Percentiles rank a stretch among this genome's conserved stretches.
phyloP scores from a whole-genome alignment of 2,888 invertebrate species.

The Aporophyla lueneburgensis region DNA sequence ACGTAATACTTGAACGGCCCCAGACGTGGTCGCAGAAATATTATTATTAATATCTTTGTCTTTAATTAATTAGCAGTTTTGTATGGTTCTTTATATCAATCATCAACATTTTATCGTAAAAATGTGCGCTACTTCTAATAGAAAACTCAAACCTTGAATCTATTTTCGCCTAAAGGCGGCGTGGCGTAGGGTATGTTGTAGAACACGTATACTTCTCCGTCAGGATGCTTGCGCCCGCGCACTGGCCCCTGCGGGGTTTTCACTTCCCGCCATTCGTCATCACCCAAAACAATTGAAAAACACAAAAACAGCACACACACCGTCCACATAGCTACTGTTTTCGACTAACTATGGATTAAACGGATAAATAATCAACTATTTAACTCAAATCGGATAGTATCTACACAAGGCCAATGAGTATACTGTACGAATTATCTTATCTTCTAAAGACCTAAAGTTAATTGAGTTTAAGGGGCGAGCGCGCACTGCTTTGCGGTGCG shows the following conservation, averaged over 20 bases:
- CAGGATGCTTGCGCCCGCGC: constrained; percentile 69
- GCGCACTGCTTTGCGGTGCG: too few relatives aligned
- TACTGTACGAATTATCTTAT: constrained; percentile 23
- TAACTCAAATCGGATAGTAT: constrained; percentile 5
- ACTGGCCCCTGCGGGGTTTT: constrained; percentile 71
- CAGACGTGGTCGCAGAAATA: background rate
- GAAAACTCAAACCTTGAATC: constrained; percentile 24
- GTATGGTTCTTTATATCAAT: background rate
- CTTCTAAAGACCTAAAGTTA: background rate
- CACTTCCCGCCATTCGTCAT: constrained; percentile 64
- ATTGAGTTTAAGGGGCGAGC: too few relatives aligned
- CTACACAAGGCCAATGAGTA: constrained; percentile 7
- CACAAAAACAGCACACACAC: constrained; percentile 27
- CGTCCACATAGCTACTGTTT: constrained; percentile 41
- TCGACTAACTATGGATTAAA: constrained; percentile 1
- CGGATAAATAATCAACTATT: background rate
- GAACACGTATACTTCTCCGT: constrained; percentile 69
- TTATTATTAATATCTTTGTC: background rate
- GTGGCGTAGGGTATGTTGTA: constrained; percentile 78
- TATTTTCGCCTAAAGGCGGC: constrained; percentile 68
- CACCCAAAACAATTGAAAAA: constrained; percentile 20
- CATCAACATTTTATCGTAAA: background rate
- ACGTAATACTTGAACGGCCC: too few relatives aligned
- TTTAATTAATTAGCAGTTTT: background rate
- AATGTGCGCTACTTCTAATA: background rate